A percentile compares a stretch with the other conserved stretches of the same genome.
Conservation (phyloP, 1,140 invertebrate species). For the Lamellibrachia luymesi region DNA sequence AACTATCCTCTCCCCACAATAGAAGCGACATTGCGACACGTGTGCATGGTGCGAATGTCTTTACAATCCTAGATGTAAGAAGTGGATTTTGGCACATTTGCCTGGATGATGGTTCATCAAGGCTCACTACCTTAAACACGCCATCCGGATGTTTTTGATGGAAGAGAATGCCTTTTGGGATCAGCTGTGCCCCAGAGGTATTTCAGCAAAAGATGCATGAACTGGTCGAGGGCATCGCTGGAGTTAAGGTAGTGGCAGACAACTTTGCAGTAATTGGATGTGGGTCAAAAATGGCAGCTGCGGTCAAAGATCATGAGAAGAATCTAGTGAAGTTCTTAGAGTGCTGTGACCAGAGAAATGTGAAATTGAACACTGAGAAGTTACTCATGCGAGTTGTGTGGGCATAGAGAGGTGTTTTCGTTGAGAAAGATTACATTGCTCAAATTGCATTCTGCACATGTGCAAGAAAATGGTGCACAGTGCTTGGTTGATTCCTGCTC, state of each 20-base stretch:
- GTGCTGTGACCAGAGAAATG: not conserved
- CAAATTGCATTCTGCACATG: too few species aligned
- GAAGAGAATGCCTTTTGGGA: constrained; percentile 32
- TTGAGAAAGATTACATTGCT: too few species aligned
- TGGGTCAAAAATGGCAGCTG: not conserved
- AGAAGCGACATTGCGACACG: not conserved
- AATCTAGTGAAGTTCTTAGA: constrained; percentile 18
- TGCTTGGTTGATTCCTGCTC: too few species aligned
- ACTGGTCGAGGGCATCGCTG: constrained; percentile 36
- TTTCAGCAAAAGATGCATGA: constrained; percentile 55
- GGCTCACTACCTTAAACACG: constrained; percentile 27
- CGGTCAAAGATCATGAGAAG: constrained; percentile 11
- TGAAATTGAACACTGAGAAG: too few species aligned
- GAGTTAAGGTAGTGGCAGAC: constrained; percentile 17
- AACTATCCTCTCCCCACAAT: constrained; percentile 15
- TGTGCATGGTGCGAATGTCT: not conserved
- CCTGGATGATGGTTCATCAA: constrained; percentile 18
- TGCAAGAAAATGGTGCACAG: too few species aligned
- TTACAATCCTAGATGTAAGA: constrained; percentile 6
- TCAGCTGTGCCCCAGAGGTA: constrained; percentile 46
- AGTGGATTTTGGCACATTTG: constrained; percentile 29
- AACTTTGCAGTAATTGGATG: constrained; percentile 26
- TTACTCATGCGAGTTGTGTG: too few species aligned
- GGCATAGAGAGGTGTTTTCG: too few species aligned
- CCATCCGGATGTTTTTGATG: constrained; percentile 33